A percentile compares a stretch with the other conserved stretches of the same genome.
Evolutionary conservation across 2,113 vertebrate species (phyloP).

Genomic region (Scolopax mira): DNA sequence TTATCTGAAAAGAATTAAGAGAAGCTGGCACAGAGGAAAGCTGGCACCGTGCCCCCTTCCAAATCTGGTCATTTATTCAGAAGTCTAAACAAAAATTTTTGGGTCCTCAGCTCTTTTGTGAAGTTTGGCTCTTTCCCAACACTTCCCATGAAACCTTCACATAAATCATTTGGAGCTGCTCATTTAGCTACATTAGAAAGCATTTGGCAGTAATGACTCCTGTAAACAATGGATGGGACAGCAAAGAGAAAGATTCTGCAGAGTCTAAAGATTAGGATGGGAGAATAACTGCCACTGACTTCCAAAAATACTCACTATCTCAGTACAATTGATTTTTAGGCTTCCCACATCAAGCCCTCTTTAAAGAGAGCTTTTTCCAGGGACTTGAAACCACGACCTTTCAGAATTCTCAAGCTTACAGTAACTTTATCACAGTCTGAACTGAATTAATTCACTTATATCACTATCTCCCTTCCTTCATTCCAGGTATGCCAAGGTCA

Average conservation of each 20-base stretch:
- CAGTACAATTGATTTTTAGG: not conserved
- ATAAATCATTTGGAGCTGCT: conserved; percentile 14
- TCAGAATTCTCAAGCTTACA: not conserved
- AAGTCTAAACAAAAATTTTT: not conserved
- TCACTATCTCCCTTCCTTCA: not conserved
- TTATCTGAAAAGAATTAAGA: not conserved
- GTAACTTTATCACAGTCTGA: not conserved
- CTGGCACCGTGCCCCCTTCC: not conserved
- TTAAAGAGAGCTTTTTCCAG: not conserved
- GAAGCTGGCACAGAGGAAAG: not conserved
- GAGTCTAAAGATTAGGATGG: not conserved
- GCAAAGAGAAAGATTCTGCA: not conserved
- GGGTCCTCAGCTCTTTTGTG: not conserved
- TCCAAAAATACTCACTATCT: not conserved
- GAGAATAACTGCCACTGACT: not conserved
- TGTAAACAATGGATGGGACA: not conserved
- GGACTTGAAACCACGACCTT: not conserved
- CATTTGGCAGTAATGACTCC: not conserved
- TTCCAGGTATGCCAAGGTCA: not conserved
- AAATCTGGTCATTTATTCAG: conserved; percentile 16
- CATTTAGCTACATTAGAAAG: not conserved
- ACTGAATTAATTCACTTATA: not conserved
- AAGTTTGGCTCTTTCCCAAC: not conserved
- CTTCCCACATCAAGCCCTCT: not conserved
- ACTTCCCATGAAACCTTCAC: not conserved